Conservation (phyloP, 2,888 invertebrate species). For the Drosophila macrospina region DNA sequence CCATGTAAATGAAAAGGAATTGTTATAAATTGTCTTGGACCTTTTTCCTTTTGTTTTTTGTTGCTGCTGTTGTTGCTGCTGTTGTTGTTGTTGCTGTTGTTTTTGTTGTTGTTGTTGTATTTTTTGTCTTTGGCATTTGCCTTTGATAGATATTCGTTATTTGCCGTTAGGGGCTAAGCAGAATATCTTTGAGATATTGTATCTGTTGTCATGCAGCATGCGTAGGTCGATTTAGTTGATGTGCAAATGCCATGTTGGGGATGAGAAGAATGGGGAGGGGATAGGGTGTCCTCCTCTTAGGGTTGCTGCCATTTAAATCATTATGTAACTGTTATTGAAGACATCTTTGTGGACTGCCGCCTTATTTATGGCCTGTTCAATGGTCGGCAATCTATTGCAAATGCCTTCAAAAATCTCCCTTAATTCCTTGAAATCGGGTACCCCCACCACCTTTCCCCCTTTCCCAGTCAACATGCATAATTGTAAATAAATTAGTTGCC, state of each 20-base stretch:
- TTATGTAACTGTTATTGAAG: constrained; percentile 52
- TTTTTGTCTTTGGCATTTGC: constrained; percentile 24
- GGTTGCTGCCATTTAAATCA: constrained; percentile 39
- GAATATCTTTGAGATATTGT: constrained; percentile 68
- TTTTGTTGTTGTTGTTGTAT: neutral
- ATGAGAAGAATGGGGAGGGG: neutral
- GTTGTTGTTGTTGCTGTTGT: neutral
- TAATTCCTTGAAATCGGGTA: neutral
- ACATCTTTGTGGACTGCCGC: constrained; percentile 15
- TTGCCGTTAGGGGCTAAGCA: constrained; percentile 43
- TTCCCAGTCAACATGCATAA: constrained; percentile 21
- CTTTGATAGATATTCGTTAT: constrained; percentile 49
- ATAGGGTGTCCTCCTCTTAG: neutral
- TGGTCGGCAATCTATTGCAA: constrained; percentile 15
- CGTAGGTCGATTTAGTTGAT: constrained; percentile 65
- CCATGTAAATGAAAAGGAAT: constrained; percentile 70
- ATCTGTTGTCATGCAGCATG: constrained; percentile 63
- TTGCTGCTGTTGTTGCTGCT: neutral
- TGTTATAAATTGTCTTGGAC: constrained; percentile 73
- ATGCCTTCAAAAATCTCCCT: neutral
- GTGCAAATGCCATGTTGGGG: constrained; percentile 16
- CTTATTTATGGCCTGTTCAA: constrained; percentile 27
- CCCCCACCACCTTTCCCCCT: neutral
- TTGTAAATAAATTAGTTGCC: constrained; percentile 31
- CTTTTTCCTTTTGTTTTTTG: constrained; percentile 33